Base-by-base conservation (phyloP, 1,140 invertebrate genomes). In the Halesus radiatus region DNA sequence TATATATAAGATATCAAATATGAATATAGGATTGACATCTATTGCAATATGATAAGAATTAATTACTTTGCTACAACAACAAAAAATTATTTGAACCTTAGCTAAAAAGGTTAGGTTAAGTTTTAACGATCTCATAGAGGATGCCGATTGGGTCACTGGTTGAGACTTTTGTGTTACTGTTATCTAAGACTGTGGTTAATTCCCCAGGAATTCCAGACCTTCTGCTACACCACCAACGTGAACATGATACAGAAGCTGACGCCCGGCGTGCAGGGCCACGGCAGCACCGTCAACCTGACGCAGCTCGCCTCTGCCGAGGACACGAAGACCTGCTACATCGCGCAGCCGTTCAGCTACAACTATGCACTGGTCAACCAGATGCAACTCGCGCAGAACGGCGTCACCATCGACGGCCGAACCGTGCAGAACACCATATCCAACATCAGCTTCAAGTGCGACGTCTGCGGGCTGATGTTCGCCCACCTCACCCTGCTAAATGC, bases 361-460 rank as follows among this genome's bases (percentile, higher is more conserved):
- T 94, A 94, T 83, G 93, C 91, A 2, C 85, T 92, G 52, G 91
- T 91, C 7, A 92, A 92, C 85, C 91, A 92, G 80, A 93, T 93
- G 91, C 92, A 92, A 80, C 87, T 92, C 75, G 90, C 91, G 26
- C 91, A 91, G 45, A 89, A 89, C 85, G 88, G 89, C 20, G 83
- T 84, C 68, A 68, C 76, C 16, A 80, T 80, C 18, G 79, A 83
- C 23, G 75, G 77, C n/a, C 54, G 80, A 66, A 58, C 23, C 8
- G 86, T 90, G n/a, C 89, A 92, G 84, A 93, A 93, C 84, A 91
- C 94, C 62, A 94, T 95, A 84, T 94, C 93, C 20, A 94, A 94
- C 84, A 94, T 95, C 16, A 95, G 94, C 78, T 96, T 95, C 85
- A 96, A 96, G 88, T 96, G 95, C 87, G 95, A 96, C 87, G 93